These are phyloP conservation scores for Eurystomus glaucurus DNA, from an alignment of 2,797 vertebrate species.

Conservation along the genomic window DNA sequence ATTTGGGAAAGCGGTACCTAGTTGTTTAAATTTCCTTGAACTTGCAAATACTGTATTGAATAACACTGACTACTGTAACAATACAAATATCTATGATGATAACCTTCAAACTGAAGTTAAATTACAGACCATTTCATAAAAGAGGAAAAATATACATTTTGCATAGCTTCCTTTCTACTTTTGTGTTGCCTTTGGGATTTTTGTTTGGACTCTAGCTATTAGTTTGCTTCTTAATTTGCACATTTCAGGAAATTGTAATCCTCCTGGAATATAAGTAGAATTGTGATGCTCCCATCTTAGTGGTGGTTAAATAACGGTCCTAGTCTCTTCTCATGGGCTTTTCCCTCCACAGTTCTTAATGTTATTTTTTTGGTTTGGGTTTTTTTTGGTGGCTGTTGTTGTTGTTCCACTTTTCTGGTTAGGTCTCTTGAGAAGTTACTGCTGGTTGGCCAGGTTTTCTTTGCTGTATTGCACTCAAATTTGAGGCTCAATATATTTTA, in stretches of 20 bases:
- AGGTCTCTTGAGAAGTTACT: background rate
- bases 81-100: background rate
- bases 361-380: background rate
- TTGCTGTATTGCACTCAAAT: background rate
- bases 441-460: background rate
- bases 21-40: background rate
- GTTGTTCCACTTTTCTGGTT: background rate
- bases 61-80: background rate
- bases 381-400: background rate
- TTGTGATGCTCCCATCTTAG: background rate
- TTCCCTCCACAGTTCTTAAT: background rate
- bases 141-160: background rate
- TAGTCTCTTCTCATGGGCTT: background rate
- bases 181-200: background rate
- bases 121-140: background rate
- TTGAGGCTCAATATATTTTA: background rate
- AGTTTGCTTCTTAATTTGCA: background rate
- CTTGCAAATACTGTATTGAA: background rate
- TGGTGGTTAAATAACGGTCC: background rate
- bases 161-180: background rate
- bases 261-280: background rate
- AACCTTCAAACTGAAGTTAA: background rate
- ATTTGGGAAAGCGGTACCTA: accelerated
- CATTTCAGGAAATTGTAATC: background rate
- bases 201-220: background rate